These are phyloP conservation scores for Osmerus eperlanus DNA, from an alignment of 2,113 vertebrate species.

Conservation along the genomic window DNA sequence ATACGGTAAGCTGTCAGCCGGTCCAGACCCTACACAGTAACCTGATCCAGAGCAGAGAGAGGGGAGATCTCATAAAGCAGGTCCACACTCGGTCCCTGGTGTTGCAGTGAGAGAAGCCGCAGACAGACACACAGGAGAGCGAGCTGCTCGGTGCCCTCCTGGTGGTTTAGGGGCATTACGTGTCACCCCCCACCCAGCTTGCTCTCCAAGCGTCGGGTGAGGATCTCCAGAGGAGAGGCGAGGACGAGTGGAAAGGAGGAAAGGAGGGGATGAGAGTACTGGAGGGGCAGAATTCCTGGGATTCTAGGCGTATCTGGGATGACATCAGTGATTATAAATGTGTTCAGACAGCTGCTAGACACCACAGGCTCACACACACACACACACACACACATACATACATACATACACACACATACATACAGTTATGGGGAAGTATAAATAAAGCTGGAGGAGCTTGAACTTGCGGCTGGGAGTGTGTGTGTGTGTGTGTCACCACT, in stretches of 20 bases:
- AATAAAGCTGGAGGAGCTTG: constrained; percentile 24
- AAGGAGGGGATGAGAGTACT: constrained; percentile 13
- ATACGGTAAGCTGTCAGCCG: too few relatives aligned
- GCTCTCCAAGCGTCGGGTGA: too few relatives aligned
- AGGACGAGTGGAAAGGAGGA: constrained; percentile 4
- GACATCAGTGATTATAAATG: constrained; percentile 68
- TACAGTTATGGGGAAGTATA: constrained; percentile 20
- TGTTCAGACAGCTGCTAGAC: constrained; percentile 70
- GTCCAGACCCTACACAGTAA: too few relatives aligned
- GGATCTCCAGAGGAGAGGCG: constrained; percentile 2
- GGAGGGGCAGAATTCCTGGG: constrained; percentile 16
- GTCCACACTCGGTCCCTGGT: too few relatives aligned
- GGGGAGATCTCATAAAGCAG: too few relatives aligned
- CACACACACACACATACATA: not conserved
- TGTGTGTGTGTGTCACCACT: constrained; percentile 22
- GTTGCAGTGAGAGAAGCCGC: too few relatives aligned
- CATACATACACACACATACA: not conserved
- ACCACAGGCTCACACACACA: not conserved
- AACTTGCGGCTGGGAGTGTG: not conserved
- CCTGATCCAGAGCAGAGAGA: too few relatives aligned
- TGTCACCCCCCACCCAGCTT: not conserved
- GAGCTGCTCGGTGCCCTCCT: too few relatives aligned
- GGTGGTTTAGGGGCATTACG: too few relatives aligned
- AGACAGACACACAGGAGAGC: too few relatives aligned
- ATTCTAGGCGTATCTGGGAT: constrained; percentile 68